Conservation (phyloP, 2,888 invertebrate species). For the Drosophila mettleri region DNA sequence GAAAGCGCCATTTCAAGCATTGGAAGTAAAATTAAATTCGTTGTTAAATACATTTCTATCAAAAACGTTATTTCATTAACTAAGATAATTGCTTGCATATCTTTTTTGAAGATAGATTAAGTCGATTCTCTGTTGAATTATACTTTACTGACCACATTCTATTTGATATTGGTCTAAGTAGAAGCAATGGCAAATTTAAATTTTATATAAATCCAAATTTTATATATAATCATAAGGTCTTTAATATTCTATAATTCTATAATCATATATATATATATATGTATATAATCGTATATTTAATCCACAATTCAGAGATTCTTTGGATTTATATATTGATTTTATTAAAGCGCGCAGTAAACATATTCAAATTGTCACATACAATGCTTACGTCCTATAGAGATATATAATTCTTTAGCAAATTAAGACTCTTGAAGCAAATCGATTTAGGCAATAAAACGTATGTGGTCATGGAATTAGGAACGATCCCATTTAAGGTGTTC, state of each 20-base stretch:
- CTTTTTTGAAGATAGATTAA: not conserved
- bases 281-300: too few relatives aligned
- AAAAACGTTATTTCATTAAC: not conserved
- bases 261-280: too few relatives aligned
- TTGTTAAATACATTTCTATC: not conserved
- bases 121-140: not conserved
- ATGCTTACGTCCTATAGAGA: not conserved
- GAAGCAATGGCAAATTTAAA: too few relatives aligned
- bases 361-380: too few relatives aligned
- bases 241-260: too few relatives aligned
- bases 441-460: not conserved
- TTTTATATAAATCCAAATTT: too few relatives aligned
- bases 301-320: too few relatives aligned
- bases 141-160: not conserved
- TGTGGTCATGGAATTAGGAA: not conserved
- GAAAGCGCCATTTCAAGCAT: slow-evolving; percentile 1
- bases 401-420: too few relatives aligned
- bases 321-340: too few relatives aligned
- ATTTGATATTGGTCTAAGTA: too few relatives aligned
- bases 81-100: not conserved
- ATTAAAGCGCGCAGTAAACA: too few relatives aligned
- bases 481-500: not conserved
- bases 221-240: too few relatives aligned
- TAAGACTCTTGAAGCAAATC: not conserved
- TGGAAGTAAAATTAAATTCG: not conserved